Evolutionary conservation across 2,113 vertebrate genomes (phyloP).

Genomic region (Bolborhynchus lineola): DNA sequence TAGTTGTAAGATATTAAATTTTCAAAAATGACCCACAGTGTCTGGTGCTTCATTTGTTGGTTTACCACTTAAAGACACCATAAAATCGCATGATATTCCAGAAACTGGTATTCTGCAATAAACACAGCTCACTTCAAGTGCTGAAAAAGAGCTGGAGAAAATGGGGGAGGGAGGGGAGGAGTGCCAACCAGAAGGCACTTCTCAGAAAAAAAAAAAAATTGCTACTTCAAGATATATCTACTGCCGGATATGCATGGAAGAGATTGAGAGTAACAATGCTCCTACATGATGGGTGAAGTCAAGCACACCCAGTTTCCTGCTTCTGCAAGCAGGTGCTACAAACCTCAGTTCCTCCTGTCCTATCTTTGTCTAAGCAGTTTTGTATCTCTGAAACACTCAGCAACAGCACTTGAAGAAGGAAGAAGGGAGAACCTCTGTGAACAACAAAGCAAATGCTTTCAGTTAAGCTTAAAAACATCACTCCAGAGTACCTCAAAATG

Average conservation of each 20-base stretch:
- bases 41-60: not conserved
- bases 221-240: not conserved
- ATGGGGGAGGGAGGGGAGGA: not conserved
- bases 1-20: not conserved
- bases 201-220: not conserved
- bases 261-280: not conserved
- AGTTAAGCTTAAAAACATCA: not conserved
- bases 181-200: not conserved
- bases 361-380: not conserved
- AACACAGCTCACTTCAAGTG: not conserved
- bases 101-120: not conserved
- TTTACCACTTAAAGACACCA: not conserved
- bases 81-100: not conserved
- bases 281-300: not conserved
- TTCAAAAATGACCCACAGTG: not conserved
- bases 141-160: not conserved
- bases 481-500: not conserved
- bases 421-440: not conserved
- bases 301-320: not conserved
- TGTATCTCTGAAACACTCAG: not conserved
- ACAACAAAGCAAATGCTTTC: not conserved
- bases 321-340: not conserved
- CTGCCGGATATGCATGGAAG: too few species aligned
- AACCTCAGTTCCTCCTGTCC: not conserved
- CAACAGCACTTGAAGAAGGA: not conserved